Percentiles rank a stretch among this genome's conserved stretches.
Conservation (phyloP, 2,888 invertebrate genomes). For the Sinohyriopsis cumingii region DNA sequence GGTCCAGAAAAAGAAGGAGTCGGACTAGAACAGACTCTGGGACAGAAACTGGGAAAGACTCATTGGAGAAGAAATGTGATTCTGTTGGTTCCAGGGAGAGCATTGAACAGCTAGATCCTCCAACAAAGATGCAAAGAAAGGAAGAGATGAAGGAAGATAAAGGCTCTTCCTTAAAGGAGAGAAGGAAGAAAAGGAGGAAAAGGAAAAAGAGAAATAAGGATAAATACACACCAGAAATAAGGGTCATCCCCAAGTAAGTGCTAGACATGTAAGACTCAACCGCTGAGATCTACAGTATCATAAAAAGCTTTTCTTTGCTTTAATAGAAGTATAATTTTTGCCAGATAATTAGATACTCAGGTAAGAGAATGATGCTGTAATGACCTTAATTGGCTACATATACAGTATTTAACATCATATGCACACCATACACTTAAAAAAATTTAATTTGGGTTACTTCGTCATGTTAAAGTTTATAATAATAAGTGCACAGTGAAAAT, state of each 20-base stretch:
- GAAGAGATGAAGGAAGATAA: slow-evolving; percentile 20
- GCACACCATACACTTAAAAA: too few relatives aligned
- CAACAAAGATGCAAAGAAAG: slow-evolving; percentile 9
- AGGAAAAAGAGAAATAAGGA: slow-evolving; percentile 49
- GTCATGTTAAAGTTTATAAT: too few relatives aligned
- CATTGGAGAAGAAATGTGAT: not conserved
- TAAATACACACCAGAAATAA: slow-evolving; percentile 47
- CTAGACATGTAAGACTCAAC: not conserved
- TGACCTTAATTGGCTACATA: too few relatives aligned
- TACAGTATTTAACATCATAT: too few relatives aligned
- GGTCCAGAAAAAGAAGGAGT: slow-evolving; percentile 35
- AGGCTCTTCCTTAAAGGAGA: not conserved
- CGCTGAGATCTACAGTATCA: too few relatives aligned
- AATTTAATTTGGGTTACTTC: too few relatives aligned
- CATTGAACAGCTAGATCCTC: not conserved
- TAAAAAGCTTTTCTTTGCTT: not conserved
- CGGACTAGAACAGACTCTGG: slow-evolving; percentile 18
- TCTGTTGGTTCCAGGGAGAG: not conserved
- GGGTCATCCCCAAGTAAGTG: slow-evolving; percentile 62
- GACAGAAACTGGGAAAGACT: slow-evolving; percentile 6
- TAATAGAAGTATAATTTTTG: not conserved
- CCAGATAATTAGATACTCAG: too few relatives aligned
- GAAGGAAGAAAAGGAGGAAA: slow-evolving; percentile 33
- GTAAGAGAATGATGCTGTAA: too few relatives aligned
- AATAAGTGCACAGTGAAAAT: too few relatives aligned